Evolutionary conservation across 2,888 invertebrate genomes (phyloP).

Genomic region (Drosophila siamana): DNA sequence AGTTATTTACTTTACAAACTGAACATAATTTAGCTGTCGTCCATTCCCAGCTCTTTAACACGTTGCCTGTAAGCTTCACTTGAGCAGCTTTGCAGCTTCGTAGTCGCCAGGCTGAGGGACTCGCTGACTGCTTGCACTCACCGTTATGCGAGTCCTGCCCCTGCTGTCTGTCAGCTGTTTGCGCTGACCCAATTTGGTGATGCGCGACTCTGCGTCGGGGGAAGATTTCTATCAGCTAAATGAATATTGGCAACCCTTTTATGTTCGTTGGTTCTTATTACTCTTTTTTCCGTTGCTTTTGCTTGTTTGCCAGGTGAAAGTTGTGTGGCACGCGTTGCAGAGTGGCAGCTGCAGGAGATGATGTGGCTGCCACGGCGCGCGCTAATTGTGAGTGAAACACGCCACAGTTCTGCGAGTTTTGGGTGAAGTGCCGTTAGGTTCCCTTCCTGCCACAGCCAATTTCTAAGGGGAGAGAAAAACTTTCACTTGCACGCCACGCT

Average conservation of each 20-base stretch:
- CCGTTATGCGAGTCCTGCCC: conserved; percentile 15
- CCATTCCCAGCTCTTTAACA: too few species aligned
- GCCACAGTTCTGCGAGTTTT: conserved; percentile 29
- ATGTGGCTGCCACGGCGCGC: background rate
- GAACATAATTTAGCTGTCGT: too few species aligned
- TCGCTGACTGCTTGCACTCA: background rate
- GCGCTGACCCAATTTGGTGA: conserved; percentile 45
- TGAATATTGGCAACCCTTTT: conserved; percentile 57
- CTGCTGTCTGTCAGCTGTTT: conserved; percentile 41
- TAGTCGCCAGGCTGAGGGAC: too few species aligned
- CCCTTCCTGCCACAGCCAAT: conserved; percentile 15
- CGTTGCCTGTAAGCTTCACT: too few species aligned
- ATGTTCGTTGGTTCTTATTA: background rate
- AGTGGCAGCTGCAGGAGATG: conserved; percentile 20
- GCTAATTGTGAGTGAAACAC: conserved; percentile 31
- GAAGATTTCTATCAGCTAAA: conserved; percentile 72
- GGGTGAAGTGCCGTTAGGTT: conserved; percentile 48
- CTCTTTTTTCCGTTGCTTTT: too few species aligned
- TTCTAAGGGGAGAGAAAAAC: background rate
- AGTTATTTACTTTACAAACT: too few species aligned
- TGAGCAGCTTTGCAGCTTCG: too few species aligned
- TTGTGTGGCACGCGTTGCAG: conserved; percentile 53
- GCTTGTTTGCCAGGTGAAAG: conserved; percentile 42
- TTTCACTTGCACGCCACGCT: background rate
- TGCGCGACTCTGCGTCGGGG: conserved; percentile 18